phyloP scores from a whole-genome alignment of 2,113 vertebrate genomes.

The Opisthocomus hoazin region DNA sequence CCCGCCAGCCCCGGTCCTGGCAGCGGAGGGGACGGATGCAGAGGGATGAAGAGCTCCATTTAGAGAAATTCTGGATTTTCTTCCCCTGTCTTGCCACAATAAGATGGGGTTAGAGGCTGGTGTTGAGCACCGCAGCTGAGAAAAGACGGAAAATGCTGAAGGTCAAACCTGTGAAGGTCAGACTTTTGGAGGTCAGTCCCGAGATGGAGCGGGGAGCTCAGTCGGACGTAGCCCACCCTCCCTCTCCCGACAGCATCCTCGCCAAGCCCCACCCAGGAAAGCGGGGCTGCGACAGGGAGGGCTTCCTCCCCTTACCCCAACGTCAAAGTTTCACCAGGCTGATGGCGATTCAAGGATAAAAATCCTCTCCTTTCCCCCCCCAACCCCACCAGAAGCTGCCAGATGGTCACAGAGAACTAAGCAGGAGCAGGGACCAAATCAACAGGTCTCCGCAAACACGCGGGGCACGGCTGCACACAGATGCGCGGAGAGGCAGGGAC shows the following conservation, averaged over 20 bases:
- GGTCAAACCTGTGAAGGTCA: conserved; percentile 49
- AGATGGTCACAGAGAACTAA: neutral
- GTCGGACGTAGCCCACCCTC: neutral
- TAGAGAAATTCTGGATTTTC: neutral
- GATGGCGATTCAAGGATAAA: neutral
- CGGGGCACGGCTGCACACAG: neutral
- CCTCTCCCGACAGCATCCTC: conserved; percentile 28
- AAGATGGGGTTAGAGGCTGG: neutral
- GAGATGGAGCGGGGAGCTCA: neutral
- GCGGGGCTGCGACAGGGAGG: rapidly evolving
- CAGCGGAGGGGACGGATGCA: neutral
- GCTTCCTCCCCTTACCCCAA: neutral
- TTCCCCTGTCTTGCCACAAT: neutral
- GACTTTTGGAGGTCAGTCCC: neutral
- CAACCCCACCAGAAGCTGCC: neutral
- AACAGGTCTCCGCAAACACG: conserved; percentile 5
- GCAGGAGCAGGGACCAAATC: neutral
- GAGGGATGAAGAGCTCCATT: neutral
- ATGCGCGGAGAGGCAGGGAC: neutral
- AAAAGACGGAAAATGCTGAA: neutral
- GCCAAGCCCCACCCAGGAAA: conserved; percentile 40
- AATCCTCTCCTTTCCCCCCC: neutral
- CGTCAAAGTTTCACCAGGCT: neutral
- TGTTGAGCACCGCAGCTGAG: neutral
- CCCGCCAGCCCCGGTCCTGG: neutral